phyloP scores from a whole-genome alignment of 2,888 invertebrate genomes.

The Cerceris ruficornis region DNA sequence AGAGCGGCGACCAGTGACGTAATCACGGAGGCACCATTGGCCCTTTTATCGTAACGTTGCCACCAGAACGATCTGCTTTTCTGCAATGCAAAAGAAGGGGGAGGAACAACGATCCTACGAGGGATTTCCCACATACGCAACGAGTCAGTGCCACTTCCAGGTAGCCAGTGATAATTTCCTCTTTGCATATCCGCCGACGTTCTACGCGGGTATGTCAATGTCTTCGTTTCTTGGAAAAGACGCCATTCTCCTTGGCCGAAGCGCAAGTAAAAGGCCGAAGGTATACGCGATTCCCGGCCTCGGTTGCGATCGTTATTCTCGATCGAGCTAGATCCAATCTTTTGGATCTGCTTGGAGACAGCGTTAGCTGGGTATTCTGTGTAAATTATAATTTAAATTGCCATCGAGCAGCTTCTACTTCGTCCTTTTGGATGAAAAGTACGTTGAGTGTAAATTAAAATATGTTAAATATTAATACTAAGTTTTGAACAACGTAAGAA shows the following conservation, averaged over 20 bases:
- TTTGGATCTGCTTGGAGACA: too few species aligned
- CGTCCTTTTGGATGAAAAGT: too few species aligned
- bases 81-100: conserved; percentile 55
- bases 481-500: too few species aligned
- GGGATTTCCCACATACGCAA: conserved; percentile 56
- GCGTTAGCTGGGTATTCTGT: too few species aligned
- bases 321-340: not conserved
- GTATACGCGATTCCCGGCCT: not conserved
- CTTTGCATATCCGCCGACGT: conserved; percentile 54
- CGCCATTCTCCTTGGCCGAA: conserved; percentile 2
- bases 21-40: conserved; percentile 50
- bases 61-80: conserved; percentile 47
- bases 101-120: conserved; percentile 46
- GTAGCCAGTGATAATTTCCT: conserved; percentile 56
- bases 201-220: conserved; percentile 37
- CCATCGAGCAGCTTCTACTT: too few species aligned
- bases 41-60: conserved; percentile 45
- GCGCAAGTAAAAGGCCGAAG: not conserved
- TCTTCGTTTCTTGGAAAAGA: conserved; percentile 40
- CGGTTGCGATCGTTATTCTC: not conserved
- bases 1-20: conserved; percentile 53
- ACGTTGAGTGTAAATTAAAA: too few species aligned
- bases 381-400: too few species aligned
- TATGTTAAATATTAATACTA: too few species aligned
- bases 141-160: conserved; percentile 53